These are phyloP conservation scores for Carassius carassius DNA, from an alignment of 2,113 vertebrate species.

Conservation along the genomic window DNA sequence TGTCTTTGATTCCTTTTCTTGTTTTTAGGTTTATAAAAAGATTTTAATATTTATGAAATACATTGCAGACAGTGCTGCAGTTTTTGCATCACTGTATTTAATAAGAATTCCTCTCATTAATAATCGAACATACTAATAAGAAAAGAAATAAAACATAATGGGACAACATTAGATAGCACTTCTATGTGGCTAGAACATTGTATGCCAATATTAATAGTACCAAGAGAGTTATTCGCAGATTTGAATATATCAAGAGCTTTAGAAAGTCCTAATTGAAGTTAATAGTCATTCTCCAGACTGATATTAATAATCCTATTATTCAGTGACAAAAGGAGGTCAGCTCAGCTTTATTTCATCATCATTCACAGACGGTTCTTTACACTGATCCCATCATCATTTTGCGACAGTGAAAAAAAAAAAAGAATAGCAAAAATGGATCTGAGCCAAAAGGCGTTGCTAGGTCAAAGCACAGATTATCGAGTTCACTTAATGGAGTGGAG, in stretches of 20 bases:
- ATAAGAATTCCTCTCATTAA: neutral
- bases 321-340: constrained; percentile 62
- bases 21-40: neutral
- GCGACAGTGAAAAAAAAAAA: constrained; percentile 12
- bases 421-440: constrained; percentile 40
- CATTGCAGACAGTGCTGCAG: neutral
- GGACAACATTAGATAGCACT: neutral
- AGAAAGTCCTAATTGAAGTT: constrained; percentile 58
- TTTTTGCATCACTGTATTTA: constrained; percentile 8
- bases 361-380: constrained; percentile 52
- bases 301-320: constrained; percentile 72
- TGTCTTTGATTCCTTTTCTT: neutral
- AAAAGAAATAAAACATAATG: neutral
- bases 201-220: constrained; percentile 7
- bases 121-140: neutral
- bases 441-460: constrained; percentile 57
- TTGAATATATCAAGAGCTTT: constrained; percentile 59
- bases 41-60: neutral
- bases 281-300: constrained; percentile 62
- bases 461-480: constrained; percentile 70
- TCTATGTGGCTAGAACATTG: neutral
- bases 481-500: constrained; percentile 68
- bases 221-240: constrained; percentile 28
- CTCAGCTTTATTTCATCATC: constrained; percentile 56
- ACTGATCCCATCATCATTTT: constrained; percentile 44